Conservation (phyloP, 2,797 vertebrate genomes). For the Florisuga fusca region DNA sequence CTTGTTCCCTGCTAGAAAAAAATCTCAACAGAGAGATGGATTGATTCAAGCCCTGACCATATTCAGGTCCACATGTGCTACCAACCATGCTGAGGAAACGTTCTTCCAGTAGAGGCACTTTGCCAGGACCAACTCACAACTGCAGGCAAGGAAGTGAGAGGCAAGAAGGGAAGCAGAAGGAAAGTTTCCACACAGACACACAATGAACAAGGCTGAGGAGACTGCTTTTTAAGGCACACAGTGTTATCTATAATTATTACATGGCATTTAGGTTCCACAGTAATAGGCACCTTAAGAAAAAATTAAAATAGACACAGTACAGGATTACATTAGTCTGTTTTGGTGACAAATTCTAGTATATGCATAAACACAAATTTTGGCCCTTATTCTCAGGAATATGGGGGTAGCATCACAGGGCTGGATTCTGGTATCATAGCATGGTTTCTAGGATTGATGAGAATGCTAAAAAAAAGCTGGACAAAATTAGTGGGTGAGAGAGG, state of each 20-base stretch:
- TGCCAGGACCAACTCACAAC: constrained; percentile 13
- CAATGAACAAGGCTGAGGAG: not conserved
- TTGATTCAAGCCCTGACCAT: not conserved
- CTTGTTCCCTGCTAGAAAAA: not conserved
- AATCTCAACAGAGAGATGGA: not conserved
- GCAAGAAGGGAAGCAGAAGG: constrained; percentile 40
- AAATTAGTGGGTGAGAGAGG: not conserved
- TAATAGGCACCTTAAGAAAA: not conserved
- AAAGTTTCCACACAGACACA: not conserved
- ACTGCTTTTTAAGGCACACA: not conserved
- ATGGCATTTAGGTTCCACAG: not conserved
- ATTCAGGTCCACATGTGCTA: not conserved
- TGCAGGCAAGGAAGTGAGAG: constrained; percentile 29
- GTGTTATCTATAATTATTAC: not conserved
- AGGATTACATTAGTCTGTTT: not conserved
- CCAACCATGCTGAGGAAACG: not conserved
- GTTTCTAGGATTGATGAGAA: not conserved
- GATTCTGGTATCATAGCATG: not conserved
- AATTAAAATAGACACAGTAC: not conserved
- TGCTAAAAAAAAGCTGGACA: not conserved
- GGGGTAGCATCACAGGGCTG: not conserved
- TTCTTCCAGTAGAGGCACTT: not conserved
- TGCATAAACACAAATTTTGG: not conserved
- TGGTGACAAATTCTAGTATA: not conserved
- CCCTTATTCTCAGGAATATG: not conserved